phyloP scores from a whole-genome alignment of 2,888 invertebrate species.

The Xestobium rufovillosum region DNA sequence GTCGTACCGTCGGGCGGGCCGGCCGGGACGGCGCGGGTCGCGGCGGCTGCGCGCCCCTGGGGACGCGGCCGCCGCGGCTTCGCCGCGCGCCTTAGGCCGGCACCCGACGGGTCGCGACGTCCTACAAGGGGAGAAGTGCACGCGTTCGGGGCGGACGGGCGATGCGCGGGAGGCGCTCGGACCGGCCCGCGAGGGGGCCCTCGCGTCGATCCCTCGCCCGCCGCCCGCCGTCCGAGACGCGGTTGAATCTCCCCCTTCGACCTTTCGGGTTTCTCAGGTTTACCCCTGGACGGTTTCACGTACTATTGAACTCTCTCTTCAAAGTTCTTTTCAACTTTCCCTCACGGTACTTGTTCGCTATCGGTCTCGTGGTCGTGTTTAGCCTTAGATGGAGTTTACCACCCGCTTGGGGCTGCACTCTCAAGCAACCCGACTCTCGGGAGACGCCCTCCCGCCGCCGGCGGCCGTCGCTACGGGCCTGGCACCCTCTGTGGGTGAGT shows the following conservation, averaged over 20 bases:
- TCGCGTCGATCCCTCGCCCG: constrained; percentile 14
- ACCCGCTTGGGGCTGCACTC: constrained; percentile 52
- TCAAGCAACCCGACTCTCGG: constrained; percentile 52
- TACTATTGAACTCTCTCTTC: constrained; percentile 47
- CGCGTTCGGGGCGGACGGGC: constrained; percentile 26
- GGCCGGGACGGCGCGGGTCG: constrained; percentile 14
- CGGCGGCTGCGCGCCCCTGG: constrained; percentile 11
- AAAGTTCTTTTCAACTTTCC: constrained; percentile 34
- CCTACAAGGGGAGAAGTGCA: constrained; percentile 46
- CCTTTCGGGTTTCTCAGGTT: constrained; percentile 34
- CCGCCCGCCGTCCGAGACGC: constrained; percentile 13
- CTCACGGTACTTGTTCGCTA: constrained; percentile 53
- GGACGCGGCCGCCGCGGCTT: constrained; percentile 14
- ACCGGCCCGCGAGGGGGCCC: constrained; percentile 16
- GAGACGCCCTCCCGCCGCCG: too few relatives aligned
- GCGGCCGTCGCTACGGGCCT: too few relatives aligned
- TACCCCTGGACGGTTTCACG: constrained; percentile 43
- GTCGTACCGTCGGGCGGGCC: constrained; percentile 22
- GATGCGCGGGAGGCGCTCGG: constrained; percentile 17
- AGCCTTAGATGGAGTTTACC: constrained; percentile 49
- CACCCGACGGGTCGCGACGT: constrained; percentile 50
- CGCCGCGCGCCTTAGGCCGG: constrained; percentile 39
- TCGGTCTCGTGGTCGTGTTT: constrained; percentile 55
- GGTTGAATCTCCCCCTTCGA: constrained; percentile 30
- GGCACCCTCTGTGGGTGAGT: constrained; percentile 47